These are phyloP conservation scores for Schizaphis graminum DNA, from an alignment of 2,888 invertebrate genomes.

Conservation along the genomic window DNA sequence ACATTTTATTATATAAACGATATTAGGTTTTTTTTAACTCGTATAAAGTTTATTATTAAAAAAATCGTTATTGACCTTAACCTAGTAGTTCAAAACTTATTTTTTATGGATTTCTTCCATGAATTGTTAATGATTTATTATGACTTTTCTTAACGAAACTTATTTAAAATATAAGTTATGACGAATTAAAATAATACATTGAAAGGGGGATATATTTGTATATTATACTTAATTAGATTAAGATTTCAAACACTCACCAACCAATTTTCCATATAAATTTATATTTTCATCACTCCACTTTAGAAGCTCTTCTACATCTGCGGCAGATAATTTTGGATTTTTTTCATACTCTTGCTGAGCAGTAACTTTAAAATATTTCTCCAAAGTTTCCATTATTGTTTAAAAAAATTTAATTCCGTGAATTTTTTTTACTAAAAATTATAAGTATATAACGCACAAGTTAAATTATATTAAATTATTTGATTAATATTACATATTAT, in stretches of 20 bases:
- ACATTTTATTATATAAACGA: not conserved
- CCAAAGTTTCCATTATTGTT: conserved; percentile 50
- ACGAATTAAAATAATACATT: not conserved
- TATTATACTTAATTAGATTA: not conserved
- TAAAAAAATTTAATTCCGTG: not conserved
- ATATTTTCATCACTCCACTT: conserved; percentile 67
- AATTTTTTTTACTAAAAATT: not conserved
- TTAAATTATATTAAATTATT: conserved; percentile 13
- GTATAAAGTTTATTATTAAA: not conserved
- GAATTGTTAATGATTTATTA: not conserved
- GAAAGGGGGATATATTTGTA: not conserved
- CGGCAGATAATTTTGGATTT: conserved; percentile 67
- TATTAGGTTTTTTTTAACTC: not conserved
- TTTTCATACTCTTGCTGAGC: conserved; percentile 67
- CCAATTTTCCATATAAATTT: conserved; percentile 43
- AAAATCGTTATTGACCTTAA: conserved; percentile 18
- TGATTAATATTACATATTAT: conserved; percentile 9
- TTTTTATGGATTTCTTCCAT: not conserved
- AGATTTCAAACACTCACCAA: conserved; percentile 10
- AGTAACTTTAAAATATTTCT: conserved; percentile 52
- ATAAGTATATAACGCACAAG: not conserved
- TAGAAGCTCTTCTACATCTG: conserved; percentile 68
- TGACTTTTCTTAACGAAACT: not conserved
- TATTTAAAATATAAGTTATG: not conserved
- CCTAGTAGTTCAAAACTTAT: conserved; percentile 12